phyloP scores from a whole-genome alignment of 2,888 invertebrate genomes.

The Diplolepis rosae region DNA sequence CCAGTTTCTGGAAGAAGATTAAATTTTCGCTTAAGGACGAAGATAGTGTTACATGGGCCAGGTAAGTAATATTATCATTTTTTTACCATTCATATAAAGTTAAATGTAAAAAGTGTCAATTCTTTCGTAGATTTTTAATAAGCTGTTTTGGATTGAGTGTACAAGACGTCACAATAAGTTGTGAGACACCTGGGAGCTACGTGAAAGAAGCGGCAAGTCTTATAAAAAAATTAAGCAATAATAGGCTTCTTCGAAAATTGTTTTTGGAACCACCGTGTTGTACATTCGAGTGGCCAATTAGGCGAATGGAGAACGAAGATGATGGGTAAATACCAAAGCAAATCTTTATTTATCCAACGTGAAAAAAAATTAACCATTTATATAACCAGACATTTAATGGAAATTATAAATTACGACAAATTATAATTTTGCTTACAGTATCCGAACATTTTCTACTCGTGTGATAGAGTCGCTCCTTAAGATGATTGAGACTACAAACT shows the following conservation, averaged over 20 bases:
- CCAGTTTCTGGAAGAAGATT: constrained; percentile 73
- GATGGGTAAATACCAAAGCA: constrained; percentile 48
- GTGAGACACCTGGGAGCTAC: constrained; percentile 66
- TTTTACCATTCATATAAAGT: constrained; percentile 13
- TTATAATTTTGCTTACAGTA: constrained; percentile 39
- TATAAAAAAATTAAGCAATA: constrained; percentile 67
- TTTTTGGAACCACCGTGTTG: constrained; percentile 69
- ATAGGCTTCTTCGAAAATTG: constrained; percentile 69
- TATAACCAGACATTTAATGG: neutral
- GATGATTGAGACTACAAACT: constrained; percentile 73
- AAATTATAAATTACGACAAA: neutral
- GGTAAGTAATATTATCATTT: constrained; percentile 50
- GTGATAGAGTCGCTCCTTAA: constrained; percentile 69
- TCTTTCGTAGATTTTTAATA: constrained; percentile 61
- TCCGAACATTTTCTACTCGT: constrained; percentile 48
- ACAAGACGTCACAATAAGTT: constrained; percentile 71
- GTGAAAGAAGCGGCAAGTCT: constrained; percentile 65
- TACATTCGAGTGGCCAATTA: constrained; percentile 59
- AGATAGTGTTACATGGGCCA: constrained; percentile 67
- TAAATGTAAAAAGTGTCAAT: neutral
- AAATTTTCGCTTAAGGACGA: constrained; percentile 69
- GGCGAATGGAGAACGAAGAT: constrained; percentile 41
- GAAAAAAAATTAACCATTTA: neutral
- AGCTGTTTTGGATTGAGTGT: constrained; percentile 71
- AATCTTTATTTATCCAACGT: no score